Evolutionary conservation across 2,888 invertebrate genomes (phyloP).

Genomic region (Sisyra nigra): DNA sequence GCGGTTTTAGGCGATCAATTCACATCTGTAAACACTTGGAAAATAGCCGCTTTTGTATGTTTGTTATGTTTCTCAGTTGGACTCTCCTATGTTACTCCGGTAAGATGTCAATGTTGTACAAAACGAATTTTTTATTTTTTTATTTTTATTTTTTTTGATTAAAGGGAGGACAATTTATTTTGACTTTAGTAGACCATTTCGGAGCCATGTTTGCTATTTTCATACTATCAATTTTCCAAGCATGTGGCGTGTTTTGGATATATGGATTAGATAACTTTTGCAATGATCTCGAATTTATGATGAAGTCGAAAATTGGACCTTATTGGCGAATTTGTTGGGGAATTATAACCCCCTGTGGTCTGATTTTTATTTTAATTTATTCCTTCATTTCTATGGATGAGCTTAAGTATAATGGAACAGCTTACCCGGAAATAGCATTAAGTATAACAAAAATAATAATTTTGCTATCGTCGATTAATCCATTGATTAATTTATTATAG

Average conservation of each 20-base stretch:
- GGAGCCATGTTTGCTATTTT: slow-evolving; percentile 30
- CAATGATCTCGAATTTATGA: slow-evolving; percentile 67
- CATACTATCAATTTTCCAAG: slow-evolving; percentile 28
- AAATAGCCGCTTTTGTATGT: slow-evolving; percentile 23
- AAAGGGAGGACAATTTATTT: slow-evolving; percentile 30
- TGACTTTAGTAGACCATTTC: slow-evolving; percentile 29
- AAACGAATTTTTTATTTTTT: too few species aligned
- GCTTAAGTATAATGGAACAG: slow-evolving; percentile 38
- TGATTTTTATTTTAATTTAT: slow-evolving; percentile 54
- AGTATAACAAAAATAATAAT: slow-evolving; percentile 27
- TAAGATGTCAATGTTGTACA: slow-evolving; percentile 18
- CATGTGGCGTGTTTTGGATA: slow-evolving; percentile 28
- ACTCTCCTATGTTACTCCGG: slow-evolving; percentile 29
- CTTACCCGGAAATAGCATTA: slow-evolving; percentile 43
- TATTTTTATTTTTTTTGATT: too few species aligned
- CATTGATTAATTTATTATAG: slow-evolving; percentile 19
- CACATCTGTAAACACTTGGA: slow-evolving; percentile 24
- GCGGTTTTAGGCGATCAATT: slow-evolving; percentile 29
- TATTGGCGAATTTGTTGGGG: slow-evolving; percentile 77
- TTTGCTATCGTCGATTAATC: not conserved
- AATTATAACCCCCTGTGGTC: slow-evolving; percentile 50
- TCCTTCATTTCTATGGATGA: slow-evolving; percentile 44
- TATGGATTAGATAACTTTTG: slow-evolving; percentile 43
- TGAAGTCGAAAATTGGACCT: slow-evolving; percentile 44
- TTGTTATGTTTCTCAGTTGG: slow-evolving; percentile 25